Conservation (phyloP, 2,888 invertebrate species). For the Drosophila neotestacea region DNA sequence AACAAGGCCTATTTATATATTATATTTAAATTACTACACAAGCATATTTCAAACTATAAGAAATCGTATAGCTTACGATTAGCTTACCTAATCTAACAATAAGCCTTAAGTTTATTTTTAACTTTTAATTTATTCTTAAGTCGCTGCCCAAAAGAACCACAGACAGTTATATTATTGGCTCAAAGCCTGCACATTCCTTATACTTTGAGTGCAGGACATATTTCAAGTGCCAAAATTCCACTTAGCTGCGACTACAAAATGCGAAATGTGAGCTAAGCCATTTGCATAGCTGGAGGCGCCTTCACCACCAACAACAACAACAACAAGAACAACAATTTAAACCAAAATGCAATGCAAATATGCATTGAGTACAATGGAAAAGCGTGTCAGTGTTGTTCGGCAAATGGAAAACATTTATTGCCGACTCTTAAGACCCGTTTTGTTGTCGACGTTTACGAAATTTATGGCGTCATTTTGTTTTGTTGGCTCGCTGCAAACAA, state of each 20-base stretch:
- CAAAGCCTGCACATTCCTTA: conserved; percentile 16
- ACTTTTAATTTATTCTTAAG: no score
- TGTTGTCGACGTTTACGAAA: conserved; percentile 63
- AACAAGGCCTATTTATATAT: no score
- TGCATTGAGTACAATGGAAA: conserved; percentile 43
- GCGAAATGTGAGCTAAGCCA: conserved; percentile 41
- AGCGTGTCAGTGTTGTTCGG: conserved; percentile 59
- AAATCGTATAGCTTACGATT: no score
- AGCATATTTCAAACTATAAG: no score
- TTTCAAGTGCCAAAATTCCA: conserved; percentile 73
- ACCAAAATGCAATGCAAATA: conserved; percentile 44
- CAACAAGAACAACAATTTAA: neutral
- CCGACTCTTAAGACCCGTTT: conserved; percentile 62
- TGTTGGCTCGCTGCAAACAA: conserved; percentile 48
- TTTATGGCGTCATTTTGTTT: conserved; percentile 74
- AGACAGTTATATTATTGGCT: conserved; percentile 7
- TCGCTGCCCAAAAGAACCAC: no score
- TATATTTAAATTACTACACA: no score
- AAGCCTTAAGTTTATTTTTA: no score
- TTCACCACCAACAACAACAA: conserved; percentile 5
- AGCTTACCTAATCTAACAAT: no score
- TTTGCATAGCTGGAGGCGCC: conserved; percentile 58
- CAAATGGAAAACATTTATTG: conserved; percentile 74
- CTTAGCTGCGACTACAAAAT: conserved; percentile 56
- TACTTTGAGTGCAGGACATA: conserved; percentile 32